These are phyloP conservation scores for Petrocephalus microphthalmus DNA, from an alignment of 2,113 vertebrate species.

Conservation along the genomic window DNA sequence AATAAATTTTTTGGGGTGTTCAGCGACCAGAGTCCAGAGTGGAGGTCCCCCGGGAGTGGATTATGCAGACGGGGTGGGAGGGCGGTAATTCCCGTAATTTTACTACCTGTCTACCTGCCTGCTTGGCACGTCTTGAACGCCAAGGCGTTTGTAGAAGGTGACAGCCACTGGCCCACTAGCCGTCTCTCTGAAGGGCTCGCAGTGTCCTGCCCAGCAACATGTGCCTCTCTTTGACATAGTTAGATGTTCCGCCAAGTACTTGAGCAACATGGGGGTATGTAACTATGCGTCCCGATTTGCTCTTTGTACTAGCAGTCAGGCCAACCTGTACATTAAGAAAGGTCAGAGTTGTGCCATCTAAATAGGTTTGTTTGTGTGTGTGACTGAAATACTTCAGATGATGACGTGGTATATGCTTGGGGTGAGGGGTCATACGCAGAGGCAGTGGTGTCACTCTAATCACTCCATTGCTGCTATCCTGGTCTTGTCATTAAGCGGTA, in stretches of 20 bases:
- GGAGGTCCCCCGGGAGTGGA: not conserved
- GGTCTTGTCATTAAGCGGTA: not conserved
- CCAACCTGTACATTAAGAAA: not conserved
- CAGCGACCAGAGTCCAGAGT: not conserved
- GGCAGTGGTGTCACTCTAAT: not conserved
- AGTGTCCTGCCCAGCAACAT: not conserved
- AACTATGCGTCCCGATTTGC: not conserved
- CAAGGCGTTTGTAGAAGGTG: not conserved
- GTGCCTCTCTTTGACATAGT: not conserved
- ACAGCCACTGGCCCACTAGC: not conserved
- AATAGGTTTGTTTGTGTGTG: not conserved
- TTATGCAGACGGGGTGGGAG: not conserved
- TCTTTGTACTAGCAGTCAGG: not conserved
- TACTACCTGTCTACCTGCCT: not conserved
- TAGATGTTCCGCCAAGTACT: not conserved
- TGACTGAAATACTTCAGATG: not conserved
- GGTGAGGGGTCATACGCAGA: not conserved
- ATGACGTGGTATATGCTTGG: not conserved
- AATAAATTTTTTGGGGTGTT: not conserved
- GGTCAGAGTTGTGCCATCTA: not conserved
- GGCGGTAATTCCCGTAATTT: not conserved
- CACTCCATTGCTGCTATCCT: not conserved
- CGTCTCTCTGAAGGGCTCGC: not conserved
- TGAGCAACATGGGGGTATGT: not conserved
- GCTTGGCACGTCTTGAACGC: not conserved